Evolutionary conservation across 2,888 invertebrate species (phyloP).

Genomic region (Timandra comae): DNA sequence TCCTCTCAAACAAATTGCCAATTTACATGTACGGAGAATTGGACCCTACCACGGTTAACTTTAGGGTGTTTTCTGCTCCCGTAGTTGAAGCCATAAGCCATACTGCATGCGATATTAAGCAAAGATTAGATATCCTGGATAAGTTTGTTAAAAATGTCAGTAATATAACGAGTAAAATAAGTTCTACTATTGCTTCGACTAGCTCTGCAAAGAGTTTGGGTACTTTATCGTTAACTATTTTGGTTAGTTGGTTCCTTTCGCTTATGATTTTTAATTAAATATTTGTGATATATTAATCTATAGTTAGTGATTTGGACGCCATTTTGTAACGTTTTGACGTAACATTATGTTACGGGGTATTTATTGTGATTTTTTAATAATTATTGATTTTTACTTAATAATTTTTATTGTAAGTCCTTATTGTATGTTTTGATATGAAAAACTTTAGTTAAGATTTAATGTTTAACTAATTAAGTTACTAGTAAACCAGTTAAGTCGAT

Average conservation of each 20-base stretch:
- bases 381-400: conserved; percentile 5
- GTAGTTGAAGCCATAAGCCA: conserved; percentile 82
- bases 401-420: neutral
- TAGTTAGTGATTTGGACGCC: conserved; percentile 1
- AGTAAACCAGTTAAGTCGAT: no score
- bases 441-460: no score
- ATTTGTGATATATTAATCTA: conserved; percentile 1
- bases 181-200: conserved; percentile 39
- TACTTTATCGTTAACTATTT: conserved; percentile 31
- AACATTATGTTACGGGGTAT: conserved; percentile 5
- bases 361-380: conserved; percentile 1
- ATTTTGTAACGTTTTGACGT: neutral
- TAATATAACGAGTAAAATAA: conserved; percentile 53
- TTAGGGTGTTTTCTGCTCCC: conserved; percentile 81
- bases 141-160: conserved; percentile 71
- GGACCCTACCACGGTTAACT: conserved; percentile 80
- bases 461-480: no score
- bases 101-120: conserved; percentile 81
- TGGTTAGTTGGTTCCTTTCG: conserved; percentile 33
- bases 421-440: no score
- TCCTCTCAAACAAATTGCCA: conserved; percentile 83
- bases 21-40: conserved; percentile 81
- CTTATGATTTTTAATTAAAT: conserved; percentile 21
- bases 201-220: conserved; percentile 29
- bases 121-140: conserved; percentile 73